Conservation (phyloP, 2,888 invertebrate genomes). For the Tuberolachnus salignus region DNA sequence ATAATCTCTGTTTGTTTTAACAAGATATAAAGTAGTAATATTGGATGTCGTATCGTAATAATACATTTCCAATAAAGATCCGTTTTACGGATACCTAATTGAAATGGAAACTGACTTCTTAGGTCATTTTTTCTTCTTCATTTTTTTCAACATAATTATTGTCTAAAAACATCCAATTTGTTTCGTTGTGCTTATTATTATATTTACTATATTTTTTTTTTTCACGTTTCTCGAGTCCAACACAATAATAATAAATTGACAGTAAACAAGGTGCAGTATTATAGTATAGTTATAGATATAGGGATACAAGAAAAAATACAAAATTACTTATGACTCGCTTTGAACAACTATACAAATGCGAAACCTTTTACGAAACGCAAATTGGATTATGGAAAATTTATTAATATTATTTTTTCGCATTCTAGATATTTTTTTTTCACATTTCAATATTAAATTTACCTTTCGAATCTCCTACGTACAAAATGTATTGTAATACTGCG, state of each 20-base stretch:
- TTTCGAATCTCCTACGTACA: slow-evolving; percentile 6
- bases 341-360: not conserved
- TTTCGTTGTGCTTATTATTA: not conserved
- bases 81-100: no score
- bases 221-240: not conserved
- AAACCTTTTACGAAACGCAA: slow-evolving; percentile 28
- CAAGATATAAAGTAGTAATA: no score
- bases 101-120: not conserved
- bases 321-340: slow-evolving; percentile 22
- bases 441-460: slow-evolving; percentile 20
- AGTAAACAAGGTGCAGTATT: slow-evolving; percentile 6
- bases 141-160: not conserved
- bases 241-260: slow-evolving; percentile 17
- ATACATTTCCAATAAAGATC: no score
- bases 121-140: no score
- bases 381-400: slow-evolving; percentile 31
- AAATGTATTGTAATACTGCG: not conserved
- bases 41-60: no score
- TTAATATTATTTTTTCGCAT: slow-evolving; percentile 26
- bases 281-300: no score
- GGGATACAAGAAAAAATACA: not conserved
- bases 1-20: no score
- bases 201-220: no score
- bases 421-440: slow-evolving; percentile 9
- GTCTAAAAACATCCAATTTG: not conserved